Conservation (phyloP, 1,140 invertebrate species). For the Lerema accius region DNA sequence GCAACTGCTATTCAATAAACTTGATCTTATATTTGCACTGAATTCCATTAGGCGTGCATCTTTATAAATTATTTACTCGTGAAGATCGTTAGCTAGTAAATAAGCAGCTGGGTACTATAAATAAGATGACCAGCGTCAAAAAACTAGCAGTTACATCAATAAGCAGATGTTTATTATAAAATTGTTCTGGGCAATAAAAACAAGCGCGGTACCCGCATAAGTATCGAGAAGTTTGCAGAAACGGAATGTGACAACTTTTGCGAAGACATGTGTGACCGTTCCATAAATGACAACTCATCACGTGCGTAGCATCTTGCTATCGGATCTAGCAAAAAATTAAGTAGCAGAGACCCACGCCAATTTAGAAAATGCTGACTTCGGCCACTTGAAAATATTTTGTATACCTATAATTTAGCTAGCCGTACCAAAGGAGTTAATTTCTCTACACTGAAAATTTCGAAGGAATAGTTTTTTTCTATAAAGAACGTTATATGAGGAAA, state of each 20-base stretch:
- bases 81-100: background rate
- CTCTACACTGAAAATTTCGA: no score
- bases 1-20: no score
- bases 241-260: conserved; percentile 43
- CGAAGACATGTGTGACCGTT: conserved; percentile 58
- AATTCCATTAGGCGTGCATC: background rate
- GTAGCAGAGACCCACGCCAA: conserved; percentile 12
- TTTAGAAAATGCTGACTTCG: conserved; percentile 3
- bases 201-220: conserved; percentile 44
- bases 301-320: conserved; percentile 61
- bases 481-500: no score
- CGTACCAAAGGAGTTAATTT: no score
- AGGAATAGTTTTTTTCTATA: no score
- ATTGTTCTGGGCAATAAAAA: conserved; percentile 45
- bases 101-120: conserved; percentile 3
- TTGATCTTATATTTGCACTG: no score
- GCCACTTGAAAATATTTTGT: conserved; percentile 15
- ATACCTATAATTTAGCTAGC: background rate
- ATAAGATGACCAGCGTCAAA: conserved; percentile 6
- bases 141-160: no score
- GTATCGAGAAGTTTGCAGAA: conserved; percentile 42
- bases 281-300: conserved; percentile 56
- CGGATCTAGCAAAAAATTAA: conserved; percentile 55
- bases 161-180: conserved; percentile 51
- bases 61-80: background rate